Evolutionary conservation across 1,140 invertebrate species (phyloP), one percentile per base, ranked within the genome.

Genomic region (Megalonaias nervosa): DNA sequence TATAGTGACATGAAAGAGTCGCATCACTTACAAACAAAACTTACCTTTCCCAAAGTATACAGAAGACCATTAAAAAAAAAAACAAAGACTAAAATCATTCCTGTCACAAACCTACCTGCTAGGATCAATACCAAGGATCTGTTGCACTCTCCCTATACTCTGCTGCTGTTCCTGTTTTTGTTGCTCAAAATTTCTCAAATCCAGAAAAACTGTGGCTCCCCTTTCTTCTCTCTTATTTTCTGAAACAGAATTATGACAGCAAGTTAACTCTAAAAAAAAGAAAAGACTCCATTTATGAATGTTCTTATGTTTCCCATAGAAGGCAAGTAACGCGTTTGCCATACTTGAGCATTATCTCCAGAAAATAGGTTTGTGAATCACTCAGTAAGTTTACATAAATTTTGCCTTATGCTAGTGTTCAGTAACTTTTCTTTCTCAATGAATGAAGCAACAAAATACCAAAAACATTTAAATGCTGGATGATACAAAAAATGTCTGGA

Each of bases 191-290:
- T 85, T 84, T 74, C 88, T 80, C 61, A 89, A 74, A 75, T 89
- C 88, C 66, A 89, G 85, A 74, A 81, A 89, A 15, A 89, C 84
- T 56, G 88, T 89, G 4, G 85, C 81, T 65, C 73, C 86, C 82
- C 71, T 74, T 64, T 69, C 67, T 31, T 67, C 74, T 62, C 67
- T 79, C 58, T 69, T 55, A n/a, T 6, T n/a, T 58, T 73, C 73
- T 59, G 56, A 26, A 23, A 19, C 60, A 77, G 59, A 31, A 62
- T 59, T 14, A 23, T 26, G 13, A 26, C 23, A 5, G 6, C 0
- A 73, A 31, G 4, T 48, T 6, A 48, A 48, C 38, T n/a, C 55
- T 57, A 5, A 57, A 67, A 38, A 67, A 66, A n/a, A 31, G 26
- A 31, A 23, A 64, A 17, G 5, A 73, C n/a, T 26, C 26, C 16